Conservation (phyloP, 2,888 invertebrate genomes). For the Lottia gigantea region DNA sequence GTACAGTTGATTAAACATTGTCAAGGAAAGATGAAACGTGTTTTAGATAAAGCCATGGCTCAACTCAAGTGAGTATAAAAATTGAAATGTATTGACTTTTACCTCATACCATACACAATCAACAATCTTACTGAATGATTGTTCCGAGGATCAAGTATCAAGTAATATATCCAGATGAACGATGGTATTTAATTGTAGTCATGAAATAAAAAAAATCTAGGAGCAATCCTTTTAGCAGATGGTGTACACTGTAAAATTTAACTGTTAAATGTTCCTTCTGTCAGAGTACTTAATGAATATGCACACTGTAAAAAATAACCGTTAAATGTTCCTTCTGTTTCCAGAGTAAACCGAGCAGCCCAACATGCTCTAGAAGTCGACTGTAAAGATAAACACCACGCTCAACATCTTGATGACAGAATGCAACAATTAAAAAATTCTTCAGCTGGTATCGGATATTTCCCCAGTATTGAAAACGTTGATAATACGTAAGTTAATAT, state of each 20-base stretch:
- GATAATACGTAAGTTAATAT: constrained; percentile 61
- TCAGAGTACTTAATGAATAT: too few relatives aligned
- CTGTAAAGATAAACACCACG: constrained; percentile 87
- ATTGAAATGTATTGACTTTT: too few relatives aligned
- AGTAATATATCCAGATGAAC: too few relatives aligned
- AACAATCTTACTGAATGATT: too few relatives aligned
- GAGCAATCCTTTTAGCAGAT: too few relatives aligned
- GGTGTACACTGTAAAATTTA: too few relatives aligned
- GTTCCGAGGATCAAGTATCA: too few relatives aligned
- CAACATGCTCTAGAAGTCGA: constrained; percentile 86
- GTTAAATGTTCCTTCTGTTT: constrained; percentile 2
- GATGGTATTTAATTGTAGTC: too few relatives aligned
- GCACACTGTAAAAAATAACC: too few relatives aligned
- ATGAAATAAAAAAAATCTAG: too few relatives aligned
- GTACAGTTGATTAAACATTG: not conserved
- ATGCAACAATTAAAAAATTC: constrained; percentile 62
- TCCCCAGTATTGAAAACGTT: constrained; percentile 61
- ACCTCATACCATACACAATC: too few relatives aligned
- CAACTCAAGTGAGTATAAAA: not conserved
- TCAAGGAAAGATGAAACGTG: not conserved
- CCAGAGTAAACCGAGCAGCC: constrained; percentile 65
- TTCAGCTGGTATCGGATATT: constrained; percentile 58
- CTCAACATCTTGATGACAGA: constrained; percentile 70
- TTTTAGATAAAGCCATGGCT: not conserved
- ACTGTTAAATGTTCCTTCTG: too few relatives aligned